These are phyloP conservation scores for Pelecanoides urinatrix DNA, from an alignment of 2,113 vertebrate species.

Conservation along the genomic window DNA sequence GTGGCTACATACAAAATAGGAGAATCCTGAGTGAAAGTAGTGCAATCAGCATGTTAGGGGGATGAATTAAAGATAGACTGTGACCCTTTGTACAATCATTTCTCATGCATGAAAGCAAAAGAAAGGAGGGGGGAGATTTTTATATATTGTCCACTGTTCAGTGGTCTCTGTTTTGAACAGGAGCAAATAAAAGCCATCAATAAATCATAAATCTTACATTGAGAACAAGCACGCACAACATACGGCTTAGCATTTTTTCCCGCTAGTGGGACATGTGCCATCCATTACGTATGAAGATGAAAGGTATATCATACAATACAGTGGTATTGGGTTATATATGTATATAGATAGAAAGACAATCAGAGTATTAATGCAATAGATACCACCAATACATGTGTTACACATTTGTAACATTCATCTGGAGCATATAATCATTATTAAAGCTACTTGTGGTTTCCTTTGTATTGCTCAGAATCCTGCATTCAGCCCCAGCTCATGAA, in stretches of 20 bases:
- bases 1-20: background rate
- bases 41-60: background rate
- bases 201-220: conserved; percentile 31
- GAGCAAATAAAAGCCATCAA: conserved; percentile 35
- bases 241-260: background rate
- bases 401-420: background rate
- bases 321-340: background rate
- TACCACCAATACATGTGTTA: background rate
- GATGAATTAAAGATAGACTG: background rate
- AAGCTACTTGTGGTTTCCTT: conserved; percentile 21
- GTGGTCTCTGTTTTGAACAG: conserved; percentile 3
- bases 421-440: background rate
- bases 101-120: conserved; percentile 25
- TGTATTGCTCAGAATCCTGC: background rate
- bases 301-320: background rate
- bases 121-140: background rate
- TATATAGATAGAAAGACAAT: background rate
- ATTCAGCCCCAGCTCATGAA: background rate
- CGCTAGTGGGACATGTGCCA: background rate
- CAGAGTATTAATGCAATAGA: background rate
- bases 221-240: background rate
- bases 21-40: background rate
- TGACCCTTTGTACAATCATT: background rate
- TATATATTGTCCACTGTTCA: background rate
- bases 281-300: background rate